Percentiles rank a stretch among this genome's conserved stretches.
These are phyloP conservation scores for Prolemur simus DNA, from an alignment of 2,113 vertebrate species.

Conservation along the genomic window DNA sequence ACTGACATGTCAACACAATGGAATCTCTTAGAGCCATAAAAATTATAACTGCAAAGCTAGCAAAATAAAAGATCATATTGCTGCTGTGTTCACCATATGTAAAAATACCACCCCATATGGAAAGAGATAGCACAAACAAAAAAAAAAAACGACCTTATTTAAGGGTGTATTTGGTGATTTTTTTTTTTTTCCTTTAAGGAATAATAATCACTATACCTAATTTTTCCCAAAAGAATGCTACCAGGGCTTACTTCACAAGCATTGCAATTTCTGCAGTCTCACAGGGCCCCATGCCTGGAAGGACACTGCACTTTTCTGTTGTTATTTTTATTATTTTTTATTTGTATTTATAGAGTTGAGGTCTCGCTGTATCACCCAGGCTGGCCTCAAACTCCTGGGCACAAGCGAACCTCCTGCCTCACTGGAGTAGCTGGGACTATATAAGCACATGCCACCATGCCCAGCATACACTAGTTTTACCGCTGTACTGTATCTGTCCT, in stretches of 20 bases:
- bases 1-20: neutral
- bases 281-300: neutral
- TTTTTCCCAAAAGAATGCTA: neutral
- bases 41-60: neutral
- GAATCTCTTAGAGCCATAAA: neutral
- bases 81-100: rapidly evolving
- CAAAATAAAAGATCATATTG: neutral
- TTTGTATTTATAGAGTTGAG: neutral
- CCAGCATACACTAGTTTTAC: neutral
- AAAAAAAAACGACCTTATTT: no score
- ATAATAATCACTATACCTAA: neutral
- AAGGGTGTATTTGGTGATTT: neutral
- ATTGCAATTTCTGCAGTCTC: rapidly evolving
- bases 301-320: neutral
- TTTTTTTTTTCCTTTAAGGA: neutral
- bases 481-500: neutral
- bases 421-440: neutral
- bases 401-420: neutral
- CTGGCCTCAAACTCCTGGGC: neutral
- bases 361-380: neutral
- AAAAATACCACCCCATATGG: neutral
- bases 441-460: neutral
- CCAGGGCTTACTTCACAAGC: neutral
- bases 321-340: neutral
- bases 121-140: neutral